phyloP scores from a whole-genome alignment of 2,113 vertebrate genomes.

The Calonectris borealis region DNA sequence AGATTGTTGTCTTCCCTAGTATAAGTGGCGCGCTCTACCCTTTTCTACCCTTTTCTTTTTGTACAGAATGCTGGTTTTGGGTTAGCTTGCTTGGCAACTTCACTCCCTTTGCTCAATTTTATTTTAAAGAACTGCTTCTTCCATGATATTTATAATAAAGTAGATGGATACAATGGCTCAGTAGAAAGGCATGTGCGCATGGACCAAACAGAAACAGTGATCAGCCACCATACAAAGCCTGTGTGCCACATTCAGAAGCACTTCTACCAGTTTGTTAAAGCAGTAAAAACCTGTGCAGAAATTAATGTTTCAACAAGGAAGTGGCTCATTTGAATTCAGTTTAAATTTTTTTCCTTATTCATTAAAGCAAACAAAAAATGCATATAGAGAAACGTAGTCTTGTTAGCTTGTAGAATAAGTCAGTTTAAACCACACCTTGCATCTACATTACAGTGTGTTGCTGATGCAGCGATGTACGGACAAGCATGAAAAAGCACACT shows the following conservation, averaged over 20 bases:
- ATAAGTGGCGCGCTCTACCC: background rate
- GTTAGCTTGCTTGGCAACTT: background rate
- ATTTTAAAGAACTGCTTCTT: background rate
- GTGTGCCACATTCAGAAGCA: background rate
- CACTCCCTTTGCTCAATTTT: background rate
- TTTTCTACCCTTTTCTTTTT: background rate
- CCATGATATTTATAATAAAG: background rate
- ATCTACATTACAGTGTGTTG: background rate
- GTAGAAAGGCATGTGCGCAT: background rate
- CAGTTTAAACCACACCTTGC: background rate
- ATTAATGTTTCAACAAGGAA: background rate
- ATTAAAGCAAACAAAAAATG: background rate
- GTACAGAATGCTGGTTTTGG: background rate
- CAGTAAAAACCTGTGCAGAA: background rate
- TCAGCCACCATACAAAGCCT: background rate
- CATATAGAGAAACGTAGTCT: background rate
- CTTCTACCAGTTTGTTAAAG: background rate
- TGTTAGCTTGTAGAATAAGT: background rate
- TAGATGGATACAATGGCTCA: background rate
- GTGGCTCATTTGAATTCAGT: background rate
- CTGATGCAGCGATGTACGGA: background rate
- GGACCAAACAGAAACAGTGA: background rate
- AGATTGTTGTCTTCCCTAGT: background rate
- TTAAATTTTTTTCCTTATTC: background rate
- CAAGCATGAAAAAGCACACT: background rate